Evolutionary conservation across 2,113 vertebrate genomes (phyloP), one percentile per base, ranked within the genome.

Genomic region (Nycticebus coucang): DNA sequence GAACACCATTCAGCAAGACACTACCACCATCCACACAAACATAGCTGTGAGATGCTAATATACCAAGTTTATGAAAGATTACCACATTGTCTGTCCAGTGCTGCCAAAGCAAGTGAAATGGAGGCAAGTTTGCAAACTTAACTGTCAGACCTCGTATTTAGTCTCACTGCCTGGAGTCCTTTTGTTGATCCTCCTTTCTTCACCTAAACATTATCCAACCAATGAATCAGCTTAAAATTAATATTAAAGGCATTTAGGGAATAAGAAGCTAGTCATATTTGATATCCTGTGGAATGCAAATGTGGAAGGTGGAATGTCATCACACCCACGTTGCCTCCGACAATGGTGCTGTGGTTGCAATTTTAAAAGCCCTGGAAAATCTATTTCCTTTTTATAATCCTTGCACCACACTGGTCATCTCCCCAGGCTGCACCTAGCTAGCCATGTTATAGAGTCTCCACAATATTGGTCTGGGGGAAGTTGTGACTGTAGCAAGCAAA

Each of bases 221-320:
- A 50, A 26, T 35, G 18, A 79, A n/a, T 88, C 45, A 60, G 37
- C 78, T 86, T 85, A 77, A 89, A 91, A 89, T 86, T n/a, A 87
- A 87, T 93, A 66, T 33, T 37, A 97, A 94, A 59, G 59, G 7
- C 24, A 82, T 95, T 22, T 87, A 59, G 62, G 57, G 64, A 74
- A 83, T 13, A 62, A 66, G 81, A 95, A 80, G 35, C 60, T 30
- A 41, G 24, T 89, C 66, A 64, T 41, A 33, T 30, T 57, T 78
- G 37, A 57, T 59, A 94, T 17, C 21, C 22, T 71, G 7, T 86
- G 14, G 62, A 86, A 18, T 78, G 77, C 35, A 45, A 71, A 3
- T 84, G 11, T 80, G 55, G 28, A 62, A 74, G 2, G 17, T 85
- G 37, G 6, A n/a, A 17, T 91, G 24, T n/a, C 17, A 45, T 68